Evolutionary conservation across 2,888 invertebrate species (phyloP).

Genomic region (Agrotis puta): DNA sequence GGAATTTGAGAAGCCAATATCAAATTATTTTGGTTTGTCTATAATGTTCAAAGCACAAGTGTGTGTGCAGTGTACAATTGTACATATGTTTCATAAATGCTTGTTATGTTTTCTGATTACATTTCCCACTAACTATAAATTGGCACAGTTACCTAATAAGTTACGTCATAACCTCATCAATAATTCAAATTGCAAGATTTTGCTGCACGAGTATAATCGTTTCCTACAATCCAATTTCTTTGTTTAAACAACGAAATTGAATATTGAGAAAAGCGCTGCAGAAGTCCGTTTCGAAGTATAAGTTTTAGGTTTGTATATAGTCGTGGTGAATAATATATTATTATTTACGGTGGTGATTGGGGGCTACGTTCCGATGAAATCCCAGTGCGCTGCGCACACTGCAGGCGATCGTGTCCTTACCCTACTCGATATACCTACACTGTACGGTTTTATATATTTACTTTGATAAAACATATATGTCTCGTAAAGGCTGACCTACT

Average conservation of each 20-base stretch:
- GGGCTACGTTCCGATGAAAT: slow-evolving; percentile 77
- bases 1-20: not conserved
- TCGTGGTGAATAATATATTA: slow-evolving; percentile 79
- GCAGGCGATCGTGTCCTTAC: slow-evolving; percentile 74
- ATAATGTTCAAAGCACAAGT: not conserved
- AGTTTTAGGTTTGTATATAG: slow-evolving; percentile 68
- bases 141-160: slow-evolving; percentile 27
- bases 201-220: slow-evolving; percentile 71
- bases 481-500: not conserved
- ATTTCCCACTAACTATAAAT: slow-evolving; percentile 19
- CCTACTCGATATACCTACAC: slow-evolving; percentile 24
- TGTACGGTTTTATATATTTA: slow-evolving; percentile 18
- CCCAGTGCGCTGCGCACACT: slow-evolving; percentile 83
- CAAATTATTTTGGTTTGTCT: not conserved
- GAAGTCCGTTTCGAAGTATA: slow-evolving; percentile 76
- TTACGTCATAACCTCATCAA: slow-evolving; percentile 62
- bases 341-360: slow-evolving; percentile 85
- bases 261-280: slow-evolving; percentile 82
- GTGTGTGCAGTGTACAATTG: not conserved
- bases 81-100: too few species aligned
- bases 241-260: slow-evolving; percentile 85
- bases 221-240: slow-evolving; percentile 82
- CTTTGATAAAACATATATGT: slow-evolving; percentile 13
- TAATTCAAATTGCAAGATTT: slow-evolving; percentile 69
- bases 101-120: not conserved